Conservation (phyloP, 2,113 vertebrate species). For the Probosciger aterrimus region DNA sequence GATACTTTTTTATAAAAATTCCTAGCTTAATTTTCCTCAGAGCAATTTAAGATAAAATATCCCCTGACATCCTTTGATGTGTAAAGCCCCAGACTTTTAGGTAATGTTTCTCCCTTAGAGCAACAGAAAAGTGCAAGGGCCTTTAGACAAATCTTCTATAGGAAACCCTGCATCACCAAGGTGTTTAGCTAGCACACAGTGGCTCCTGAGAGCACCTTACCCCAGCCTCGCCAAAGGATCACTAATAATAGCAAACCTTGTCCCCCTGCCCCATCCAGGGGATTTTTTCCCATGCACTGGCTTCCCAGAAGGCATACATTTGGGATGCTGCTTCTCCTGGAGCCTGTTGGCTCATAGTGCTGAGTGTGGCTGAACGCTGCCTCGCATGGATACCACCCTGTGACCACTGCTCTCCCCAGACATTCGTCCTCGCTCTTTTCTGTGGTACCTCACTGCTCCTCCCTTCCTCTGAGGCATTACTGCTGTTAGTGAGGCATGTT, state of each 20-base stretch:
- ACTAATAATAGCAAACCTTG: background rate
- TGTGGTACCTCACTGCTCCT: fast-evolving
- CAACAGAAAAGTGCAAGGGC: background rate
- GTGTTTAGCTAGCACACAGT: background rate
- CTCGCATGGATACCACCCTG: fast-evolving
- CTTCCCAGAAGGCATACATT: background rate
- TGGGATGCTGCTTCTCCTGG: background rate
- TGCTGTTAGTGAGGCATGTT: background rate
- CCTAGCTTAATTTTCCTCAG: slow-evolving; percentile 1
- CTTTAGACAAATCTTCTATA: background rate
- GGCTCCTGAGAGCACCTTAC: background rate
- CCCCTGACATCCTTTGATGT: background rate
- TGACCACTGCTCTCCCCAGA: fast-evolving
- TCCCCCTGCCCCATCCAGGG: background rate
- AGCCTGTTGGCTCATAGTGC: fast-evolving
- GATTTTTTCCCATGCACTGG: fast-evolving
- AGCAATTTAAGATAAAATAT: background rate
- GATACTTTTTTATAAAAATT: background rate
- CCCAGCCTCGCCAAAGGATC: background rate
- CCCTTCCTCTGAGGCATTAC: background rate
- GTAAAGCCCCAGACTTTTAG: background rate
- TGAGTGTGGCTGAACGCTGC: background rate
- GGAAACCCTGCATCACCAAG: background rate
- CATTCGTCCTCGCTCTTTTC: background rate
- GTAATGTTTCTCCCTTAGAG: background rate